Evolutionary conservation across 53 echinoderm and acorn worm species (phyloP).

Genomic region (Zoroaster sp.): DNA sequence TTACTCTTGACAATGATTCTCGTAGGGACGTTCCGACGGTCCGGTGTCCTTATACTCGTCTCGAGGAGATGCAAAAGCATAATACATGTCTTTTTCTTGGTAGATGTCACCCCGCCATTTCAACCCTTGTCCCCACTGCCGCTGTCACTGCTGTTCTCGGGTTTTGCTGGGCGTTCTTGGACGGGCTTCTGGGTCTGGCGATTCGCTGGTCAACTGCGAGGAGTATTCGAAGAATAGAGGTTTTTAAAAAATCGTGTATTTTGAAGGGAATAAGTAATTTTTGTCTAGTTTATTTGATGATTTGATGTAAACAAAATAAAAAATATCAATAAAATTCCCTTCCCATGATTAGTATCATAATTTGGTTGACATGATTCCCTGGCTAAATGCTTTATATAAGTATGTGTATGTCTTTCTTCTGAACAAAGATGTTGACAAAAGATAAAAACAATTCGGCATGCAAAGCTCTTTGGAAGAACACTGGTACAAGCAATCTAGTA

Average conservation of each 20-base stretch:
- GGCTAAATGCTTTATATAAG: too few relatives aligned
- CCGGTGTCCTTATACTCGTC: slow-evolving; percentile 82
- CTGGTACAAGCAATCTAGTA: too few relatives aligned
- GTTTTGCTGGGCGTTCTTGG: slow-evolving; percentile 59
- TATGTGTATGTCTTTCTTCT: too few relatives aligned
- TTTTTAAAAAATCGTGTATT: not conserved
- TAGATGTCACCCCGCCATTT: slow-evolving; percentile 29
- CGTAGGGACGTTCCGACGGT: slow-evolving; percentile 23
- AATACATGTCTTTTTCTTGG: slow-evolving; percentile 69
- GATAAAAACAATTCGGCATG: too few relatives aligned
- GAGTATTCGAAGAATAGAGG: not conserved
- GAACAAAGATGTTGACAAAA: too few relatives aligned
- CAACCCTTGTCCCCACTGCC: slow-evolving; percentile 51
- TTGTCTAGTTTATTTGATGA: too few relatives aligned
- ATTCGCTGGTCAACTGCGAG: slow-evolving; percentile 88
- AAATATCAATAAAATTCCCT: not conserved
- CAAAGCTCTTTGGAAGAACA: too few relatives aligned
- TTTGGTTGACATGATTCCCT: not conserved
- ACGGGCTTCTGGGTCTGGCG: slow-evolving; percentile 79
- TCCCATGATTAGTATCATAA: not conserved
- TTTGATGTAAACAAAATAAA: too few relatives aligned
- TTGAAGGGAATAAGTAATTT: not conserved
- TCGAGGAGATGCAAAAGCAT: slow-evolving; percentile 86
- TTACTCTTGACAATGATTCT: slow-evolving; percentile 44
- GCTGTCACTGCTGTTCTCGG: slow-evolving; percentile 45